A percentile compares a stretch with the other conserved stretches of the same genome.
These are phyloP conservation scores for Bubo bubo DNA, from an alignment of 2,113 vertebrate species.

Conservation along the genomic window DNA sequence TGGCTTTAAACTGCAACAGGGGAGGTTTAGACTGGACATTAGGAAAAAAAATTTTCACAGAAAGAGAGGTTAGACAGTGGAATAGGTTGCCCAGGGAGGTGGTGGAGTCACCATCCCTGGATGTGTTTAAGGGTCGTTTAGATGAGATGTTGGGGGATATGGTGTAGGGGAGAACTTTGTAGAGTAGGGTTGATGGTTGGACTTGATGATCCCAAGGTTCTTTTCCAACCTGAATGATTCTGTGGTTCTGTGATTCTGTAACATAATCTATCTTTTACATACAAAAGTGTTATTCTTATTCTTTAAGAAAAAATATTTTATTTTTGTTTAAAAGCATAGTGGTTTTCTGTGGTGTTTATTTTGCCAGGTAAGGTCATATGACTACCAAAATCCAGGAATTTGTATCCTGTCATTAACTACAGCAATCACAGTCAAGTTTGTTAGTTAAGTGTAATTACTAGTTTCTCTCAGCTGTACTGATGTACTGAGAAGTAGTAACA, in stretches of 20 bases:
- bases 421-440: neutral
- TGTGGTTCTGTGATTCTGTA: neutral
- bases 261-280: neutral
- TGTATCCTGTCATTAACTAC: neutral
- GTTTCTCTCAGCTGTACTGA: neutral
- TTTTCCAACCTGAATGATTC: too few relatives aligned
- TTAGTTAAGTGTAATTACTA: neutral
- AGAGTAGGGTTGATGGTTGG: too few relatives aligned
- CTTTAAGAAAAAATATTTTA: neutral
- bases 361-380: neutral
- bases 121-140: too few relatives aligned
- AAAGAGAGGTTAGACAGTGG: too few relatives aligned
- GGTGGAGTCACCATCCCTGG: too few relatives aligned
- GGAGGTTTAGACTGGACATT: too few relatives aligned
- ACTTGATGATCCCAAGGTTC: too few relatives aligned
- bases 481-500: neutral
- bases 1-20: too few relatives aligned
- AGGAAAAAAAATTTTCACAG: too few relatives aligned
- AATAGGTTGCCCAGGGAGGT: too few relatives aligned
- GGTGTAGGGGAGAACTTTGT: too few relatives aligned
- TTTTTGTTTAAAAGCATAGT: accelerated
- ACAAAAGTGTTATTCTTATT: neutral
- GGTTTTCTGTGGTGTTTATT: neutral
- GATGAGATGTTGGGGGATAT: too few relatives aligned
- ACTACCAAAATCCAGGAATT: neutral